Evolutionary conservation across 2,113 vertebrate species (phyloP), one percentile per base, ranked within the genome.

Genomic region (Pogona vitticeps): DNA sequence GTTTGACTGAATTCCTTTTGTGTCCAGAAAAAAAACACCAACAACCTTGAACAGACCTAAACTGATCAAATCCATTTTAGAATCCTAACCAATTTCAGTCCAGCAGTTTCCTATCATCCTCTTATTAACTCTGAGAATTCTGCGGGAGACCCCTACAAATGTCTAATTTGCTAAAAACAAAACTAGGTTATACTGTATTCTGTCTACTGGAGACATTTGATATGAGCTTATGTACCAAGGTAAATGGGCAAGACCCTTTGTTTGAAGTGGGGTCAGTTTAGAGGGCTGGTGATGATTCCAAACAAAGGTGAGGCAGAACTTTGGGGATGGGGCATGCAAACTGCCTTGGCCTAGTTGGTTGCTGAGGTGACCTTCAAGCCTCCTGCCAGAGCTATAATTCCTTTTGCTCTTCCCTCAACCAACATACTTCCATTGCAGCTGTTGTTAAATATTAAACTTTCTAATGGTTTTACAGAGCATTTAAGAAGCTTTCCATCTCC

Each of bases 391-490:
- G 33, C 63, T 5, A 28, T 15, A 42, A 78, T 71, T 17, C 23
- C 76, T 52, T 78, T 63, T 52, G 52, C 46, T 75, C 36, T 52
- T 5, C 6, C 28, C 18, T 4, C 6, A 76, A 20, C 68, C 23
- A 13, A 59, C 36, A 56, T 58, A 58, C 40, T 73, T 72, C 77
- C 68, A 40, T 58, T 58, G 33, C 77, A 85, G 59, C 61, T 73
- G 68, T 77, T 81, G 83, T 88, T 88, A 76, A 88, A 88, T 58
- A 84, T 85, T 88, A 88, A 82, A 85, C 87, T 75, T 17, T 85
- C 21, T 58, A 80, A 72, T 75, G 58, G 40, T 21, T 80, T 80
- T 88, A 26, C 28, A 70, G 12, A 75, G 26, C 13, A 73, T 38
- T 42, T 28, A 36, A 82, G 18, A 56, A 76, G 12, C 26, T 40